Conservation (phyloP, 1,140 invertebrate species). For the Anadara kagoshimensis region DNA sequence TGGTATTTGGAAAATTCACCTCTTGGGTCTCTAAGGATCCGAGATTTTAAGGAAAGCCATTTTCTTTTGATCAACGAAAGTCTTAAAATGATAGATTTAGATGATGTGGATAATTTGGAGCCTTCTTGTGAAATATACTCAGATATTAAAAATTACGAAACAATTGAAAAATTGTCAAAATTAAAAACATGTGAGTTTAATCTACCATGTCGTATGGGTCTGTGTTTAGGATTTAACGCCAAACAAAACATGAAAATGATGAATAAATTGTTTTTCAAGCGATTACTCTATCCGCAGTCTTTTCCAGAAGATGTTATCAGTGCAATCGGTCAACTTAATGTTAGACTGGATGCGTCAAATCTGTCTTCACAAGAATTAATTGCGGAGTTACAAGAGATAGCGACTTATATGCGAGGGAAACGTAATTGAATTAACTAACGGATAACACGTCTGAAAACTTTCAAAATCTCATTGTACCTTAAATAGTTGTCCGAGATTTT, state of each 20-base stretch:
- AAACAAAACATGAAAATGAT: constrained; percentile 68
- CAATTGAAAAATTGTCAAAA: constrained; percentile 9
- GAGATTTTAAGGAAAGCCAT: constrained; percentile 70
- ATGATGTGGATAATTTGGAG: constrained; percentile 70
- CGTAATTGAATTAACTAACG: no score
- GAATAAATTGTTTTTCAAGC: constrained; percentile 64
- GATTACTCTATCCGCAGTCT: constrained; percentile 55
- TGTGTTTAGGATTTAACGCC: constrained; percentile 68
- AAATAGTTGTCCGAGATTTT: no score
- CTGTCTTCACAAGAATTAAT: constrained; percentile 32
- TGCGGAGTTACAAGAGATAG: not conserved
- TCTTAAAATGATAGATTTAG: constrained; percentile 70
- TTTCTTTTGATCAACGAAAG: constrained; percentile 61
- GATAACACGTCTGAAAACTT: no score
- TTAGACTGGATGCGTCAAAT: constrained; percentile 44
- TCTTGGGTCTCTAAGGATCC: constrained; percentile 64
- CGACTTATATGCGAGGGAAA: not conserved
- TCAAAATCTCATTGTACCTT: no score
- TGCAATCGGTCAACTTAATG: constrained; percentile 45
- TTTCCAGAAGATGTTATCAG: constrained; percentile 49
- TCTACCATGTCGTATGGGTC: constrained; percentile 56
- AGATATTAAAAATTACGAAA: constrained; percentile 15
- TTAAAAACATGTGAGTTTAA: constrained; percentile 56
- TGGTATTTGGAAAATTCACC: constrained; percentile 68
- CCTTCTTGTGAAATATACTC: constrained; percentile 58